Evolutionary conservation across 2,888 invertebrate species (phyloP), one percentile per base, ranked within the genome.

Genomic region (Hyles lineata): DNA sequence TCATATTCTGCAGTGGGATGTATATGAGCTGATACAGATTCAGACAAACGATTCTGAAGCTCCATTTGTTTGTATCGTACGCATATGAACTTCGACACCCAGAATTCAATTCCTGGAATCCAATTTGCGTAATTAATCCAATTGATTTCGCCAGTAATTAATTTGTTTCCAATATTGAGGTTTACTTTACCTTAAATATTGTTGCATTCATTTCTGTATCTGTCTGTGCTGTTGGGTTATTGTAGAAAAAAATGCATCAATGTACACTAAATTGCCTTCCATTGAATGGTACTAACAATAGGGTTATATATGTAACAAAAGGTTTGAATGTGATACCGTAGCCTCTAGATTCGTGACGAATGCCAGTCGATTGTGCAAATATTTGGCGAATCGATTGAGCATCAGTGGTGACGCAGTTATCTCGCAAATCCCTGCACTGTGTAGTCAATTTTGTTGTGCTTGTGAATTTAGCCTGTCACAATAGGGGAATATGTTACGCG

Each of bases 331-430:
- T 67, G 67, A 67, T 23, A 67, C 50, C 43, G 23, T 50, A 67
- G 63, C 43, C 67, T 23, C 23, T 67, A 67, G 67, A 50, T 50
- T 67, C 50, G 67, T 67, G 67, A 67, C 67, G 35, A 67, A 67
- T 67, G 43, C 67, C 67, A 67, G 43, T 67, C 50, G 50, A 23
- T 67, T 50, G 50, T 67, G 50, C 67, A 67, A 67, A 67, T 50
- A 67, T 67, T 67, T 50, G 67, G 23, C 23, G 15, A 50, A 67
- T 7, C 43, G 50, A 67, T 43, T 67, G 17, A 11, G 32, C n/a
- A 35, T 35, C 35, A 63, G 63, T 35, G 1, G 7, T 50, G 17
- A 23, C 23, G 21, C 21, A 23, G 50, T 23, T 50, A 50, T 50
- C 43, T 67, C 15, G 21, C 43, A 25, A 63, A 67, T 23, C 50